A percentile compares a stretch with the other conserved stretches of the same genome.
phyloP scores from a whole-genome alignment of 2,888 invertebrate genomes.

The Gisinianus flammeolus region DNA sequence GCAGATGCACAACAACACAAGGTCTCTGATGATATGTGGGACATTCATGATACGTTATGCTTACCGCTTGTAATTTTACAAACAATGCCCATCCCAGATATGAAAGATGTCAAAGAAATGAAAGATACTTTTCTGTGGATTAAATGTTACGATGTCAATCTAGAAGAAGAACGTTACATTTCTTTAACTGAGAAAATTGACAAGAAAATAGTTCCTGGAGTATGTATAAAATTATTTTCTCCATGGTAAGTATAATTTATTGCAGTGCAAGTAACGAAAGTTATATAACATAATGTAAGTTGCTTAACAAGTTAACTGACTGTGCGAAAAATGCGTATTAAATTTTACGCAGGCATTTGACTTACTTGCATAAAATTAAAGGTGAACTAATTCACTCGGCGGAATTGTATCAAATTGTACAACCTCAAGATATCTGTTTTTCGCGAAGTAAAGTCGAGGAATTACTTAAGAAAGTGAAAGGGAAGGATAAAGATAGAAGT shows the following conservation, averaged over 20 bases:
- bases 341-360: no score
- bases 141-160: constrained; percentile 21
- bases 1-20: neutral
- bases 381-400: constrained; percentile 32
- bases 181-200: constrained; percentile 17
- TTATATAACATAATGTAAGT: neutral
- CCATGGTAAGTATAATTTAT: constrained; percentile 26
- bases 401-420: constrained; percentile 20
- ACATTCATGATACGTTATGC: no score
- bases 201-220: constrained; percentile 11
- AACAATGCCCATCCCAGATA: no score
- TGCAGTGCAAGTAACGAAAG: neutral
- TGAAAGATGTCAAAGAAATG: neutral
- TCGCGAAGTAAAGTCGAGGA: no score
- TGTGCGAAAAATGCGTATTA: no score
- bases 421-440: no score
- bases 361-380: neutral
- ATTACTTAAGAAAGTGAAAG: no score
- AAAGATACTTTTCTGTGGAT: constrained; percentile 17
- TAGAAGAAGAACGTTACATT: constrained; percentile 23
- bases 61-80: no score
- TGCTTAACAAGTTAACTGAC: no score
- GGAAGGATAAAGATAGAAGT: no score
- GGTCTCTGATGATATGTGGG: no score
- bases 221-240: constrained; percentile 23